Conservation (phyloP, 1,140 invertebrate species). For the Heliconius melpomene region DNA sequence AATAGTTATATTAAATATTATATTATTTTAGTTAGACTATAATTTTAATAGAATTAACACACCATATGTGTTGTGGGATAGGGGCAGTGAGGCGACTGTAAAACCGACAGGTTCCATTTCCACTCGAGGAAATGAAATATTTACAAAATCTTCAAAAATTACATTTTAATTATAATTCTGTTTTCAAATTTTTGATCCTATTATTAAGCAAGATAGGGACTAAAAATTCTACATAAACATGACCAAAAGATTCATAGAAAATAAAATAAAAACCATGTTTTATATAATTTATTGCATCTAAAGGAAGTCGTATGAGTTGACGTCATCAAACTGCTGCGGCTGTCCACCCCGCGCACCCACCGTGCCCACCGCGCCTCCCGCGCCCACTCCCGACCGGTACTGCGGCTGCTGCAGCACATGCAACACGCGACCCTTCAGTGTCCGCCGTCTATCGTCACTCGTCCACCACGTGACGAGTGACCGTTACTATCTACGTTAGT, state of each 20-base stretch:
- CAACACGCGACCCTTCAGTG: neutral
- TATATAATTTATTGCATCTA: constrained; percentile 38
- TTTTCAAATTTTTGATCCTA: too few relatives aligned
- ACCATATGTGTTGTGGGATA: too few relatives aligned
- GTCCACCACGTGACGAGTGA: neutral
- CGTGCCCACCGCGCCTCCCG: constrained; percentile 40
- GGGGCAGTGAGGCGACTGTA: too few relatives aligned
- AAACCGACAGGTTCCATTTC: too few relatives aligned
- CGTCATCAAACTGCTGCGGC: constrained; percentile 68
- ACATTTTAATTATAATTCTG: too few relatives aligned
- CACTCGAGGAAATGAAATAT: too few relatives aligned
- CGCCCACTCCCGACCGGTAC: constrained; percentile 55
- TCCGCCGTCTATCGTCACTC: neutral
- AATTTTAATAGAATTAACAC: too few relatives aligned
- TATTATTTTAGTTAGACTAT: too few relatives aligned
- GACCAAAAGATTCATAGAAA: neutral
- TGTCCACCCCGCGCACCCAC: constrained; percentile 32
- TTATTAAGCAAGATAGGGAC: too few relatives aligned
- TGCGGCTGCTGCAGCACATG: constrained; percentile 58
- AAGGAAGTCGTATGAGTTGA: constrained; percentile 63
- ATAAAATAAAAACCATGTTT: neutral
- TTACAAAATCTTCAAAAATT: too few relatives aligned
- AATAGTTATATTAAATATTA: too few relatives aligned
- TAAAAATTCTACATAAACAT: too few relatives aligned
- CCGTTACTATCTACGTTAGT: neutral